Evolutionary conservation across 2,797 vertebrate species (phyloP).

Genomic region (Synanceia verrucosa): DNA sequence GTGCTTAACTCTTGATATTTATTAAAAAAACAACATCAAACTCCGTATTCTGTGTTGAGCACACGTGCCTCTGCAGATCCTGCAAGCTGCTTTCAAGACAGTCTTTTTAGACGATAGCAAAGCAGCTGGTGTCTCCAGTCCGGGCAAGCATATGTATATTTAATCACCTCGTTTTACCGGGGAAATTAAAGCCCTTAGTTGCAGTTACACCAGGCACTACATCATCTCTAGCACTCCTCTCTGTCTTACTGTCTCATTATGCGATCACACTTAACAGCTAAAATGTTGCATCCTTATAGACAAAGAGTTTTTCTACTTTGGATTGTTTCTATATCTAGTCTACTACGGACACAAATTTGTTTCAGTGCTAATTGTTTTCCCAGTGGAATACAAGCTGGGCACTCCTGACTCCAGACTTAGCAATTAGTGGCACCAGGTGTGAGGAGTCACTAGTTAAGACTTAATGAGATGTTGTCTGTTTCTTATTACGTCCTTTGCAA

Average conservation of each 20-base stretch:
- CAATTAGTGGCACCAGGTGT: constrained; percentile 5
- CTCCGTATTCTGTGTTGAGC: background rate
- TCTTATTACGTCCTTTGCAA: background rate
- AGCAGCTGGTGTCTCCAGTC: constrained; percentile 33
- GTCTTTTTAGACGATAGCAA: background rate
- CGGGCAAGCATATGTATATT: constrained; percentile 61
- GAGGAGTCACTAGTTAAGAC: background rate
- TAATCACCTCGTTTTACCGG: constrained; percentile 64
- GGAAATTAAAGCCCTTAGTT: constrained; percentile 67
- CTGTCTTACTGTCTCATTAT: constrained; percentile 36
- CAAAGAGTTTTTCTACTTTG: background rate
- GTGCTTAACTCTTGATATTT: fast-evolving
- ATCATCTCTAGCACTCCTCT: constrained; percentile 50
- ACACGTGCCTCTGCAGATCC: background rate
- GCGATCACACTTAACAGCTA: background rate
- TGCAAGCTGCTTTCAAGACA: background rate
- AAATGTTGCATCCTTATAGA: background rate
- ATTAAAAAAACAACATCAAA: background rate
- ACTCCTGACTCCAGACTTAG: background rate
- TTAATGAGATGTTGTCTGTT: background rate
- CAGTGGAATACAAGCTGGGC: background rate
- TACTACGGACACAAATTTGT: background rate
- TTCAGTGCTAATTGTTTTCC: background rate
- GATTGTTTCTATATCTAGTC: background rate
- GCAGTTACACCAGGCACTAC: constrained; percentile 42